phyloP scores from a whole-genome alignment of 2,113 vertebrate genomes.

The Sarotherodon lohbergeri region DNA sequence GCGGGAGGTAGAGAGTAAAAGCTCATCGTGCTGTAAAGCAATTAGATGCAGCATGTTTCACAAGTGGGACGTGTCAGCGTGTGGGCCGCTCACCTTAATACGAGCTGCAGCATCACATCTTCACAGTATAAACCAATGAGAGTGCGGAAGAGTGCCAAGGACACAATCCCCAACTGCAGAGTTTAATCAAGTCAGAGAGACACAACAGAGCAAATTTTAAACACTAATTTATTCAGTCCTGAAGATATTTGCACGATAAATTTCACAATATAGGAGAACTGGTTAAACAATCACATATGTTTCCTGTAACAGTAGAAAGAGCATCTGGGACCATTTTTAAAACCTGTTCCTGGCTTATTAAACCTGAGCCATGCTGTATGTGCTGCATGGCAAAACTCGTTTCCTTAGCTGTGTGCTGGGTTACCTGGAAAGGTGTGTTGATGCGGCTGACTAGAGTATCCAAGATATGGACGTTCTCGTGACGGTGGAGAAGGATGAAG shows the following conservation, averaged over 20 bases:
- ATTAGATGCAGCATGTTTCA: neutral
- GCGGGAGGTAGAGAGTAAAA: neutral
- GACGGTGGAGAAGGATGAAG: conserved; percentile 88
- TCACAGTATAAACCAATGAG: conserved; percentile 94
- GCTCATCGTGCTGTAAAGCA: conserved; percentile 16
- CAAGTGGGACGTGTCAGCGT: neutral
- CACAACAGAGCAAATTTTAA: neutral
- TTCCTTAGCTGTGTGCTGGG: neutral
- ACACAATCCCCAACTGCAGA: conserved; percentile 89
- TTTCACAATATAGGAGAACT: neutral
- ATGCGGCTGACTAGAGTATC: conserved; percentile 94
- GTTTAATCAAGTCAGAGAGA: neutral
- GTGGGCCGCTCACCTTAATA: conserved; percentile 80
- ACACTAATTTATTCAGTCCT: neutral
- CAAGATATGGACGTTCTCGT: conserved; percentile 89
- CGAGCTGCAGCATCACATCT: conserved; percentile 94
- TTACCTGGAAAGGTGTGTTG: conserved; percentile 94
- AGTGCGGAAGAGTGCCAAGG: conserved; percentile 89
- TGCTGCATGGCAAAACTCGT: neutral
- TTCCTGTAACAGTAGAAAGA: neutral
- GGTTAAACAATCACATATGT: neutral
- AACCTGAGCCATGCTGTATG: neutral
- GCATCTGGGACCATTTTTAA: neutral
- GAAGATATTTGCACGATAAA: neutral
- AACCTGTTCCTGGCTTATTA: neutral